Base-by-base conservation (phyloP, 37 sponge, comb jelly and placozoan species). In the Geodia barretti region DNA sequence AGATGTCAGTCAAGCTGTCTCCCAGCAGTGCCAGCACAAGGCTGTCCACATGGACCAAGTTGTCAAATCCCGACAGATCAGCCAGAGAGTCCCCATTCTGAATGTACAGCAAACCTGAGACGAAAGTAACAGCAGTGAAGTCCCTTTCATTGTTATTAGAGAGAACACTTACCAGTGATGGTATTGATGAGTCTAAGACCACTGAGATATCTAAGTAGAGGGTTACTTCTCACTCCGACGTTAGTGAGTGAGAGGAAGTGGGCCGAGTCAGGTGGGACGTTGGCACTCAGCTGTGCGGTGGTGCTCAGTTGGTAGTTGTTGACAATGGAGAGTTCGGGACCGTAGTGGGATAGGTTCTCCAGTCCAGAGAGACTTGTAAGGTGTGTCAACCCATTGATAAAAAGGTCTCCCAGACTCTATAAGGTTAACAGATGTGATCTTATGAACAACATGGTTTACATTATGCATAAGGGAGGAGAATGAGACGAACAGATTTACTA, bases 11-110 rank as follows among this genome's bases (percentile, higher is more conserved):
- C 26, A 37, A 21, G 24, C 30, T 29, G 37, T 69, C 42, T 11
- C 84, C 60, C 60, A 84, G 67, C 40, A 26, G 42, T 3, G 76
- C 74, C n/a, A 87, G 7, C 4, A 87, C 70, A 14, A 87, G 29
- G 0, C 77, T 81, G 41, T 60, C 78, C 32, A 77, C 77, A 32
- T 34, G 31, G 7, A 39, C 34, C n/a, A 90, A 20, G 36, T 74
- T 76, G 35, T 41, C 61, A 70, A 85, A 81, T 25, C 91, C 91
- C 80, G 79, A 78, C 24, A 85, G 33, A 72, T 90, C 67, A 0
- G 7, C 4, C 41, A 90, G 77, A 30, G 28, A 62, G 39, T 60
- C 63, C 39, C 80, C 76, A 37, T 76, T 85, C 41, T 87, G 88
- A 1, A 87, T 21, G 39, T 36, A 33, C n/a, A 87, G 68, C 14